Base-by-base conservation (phyloP, 2,888 invertebrate genomes). In the Cosmia pyralina region DNA sequence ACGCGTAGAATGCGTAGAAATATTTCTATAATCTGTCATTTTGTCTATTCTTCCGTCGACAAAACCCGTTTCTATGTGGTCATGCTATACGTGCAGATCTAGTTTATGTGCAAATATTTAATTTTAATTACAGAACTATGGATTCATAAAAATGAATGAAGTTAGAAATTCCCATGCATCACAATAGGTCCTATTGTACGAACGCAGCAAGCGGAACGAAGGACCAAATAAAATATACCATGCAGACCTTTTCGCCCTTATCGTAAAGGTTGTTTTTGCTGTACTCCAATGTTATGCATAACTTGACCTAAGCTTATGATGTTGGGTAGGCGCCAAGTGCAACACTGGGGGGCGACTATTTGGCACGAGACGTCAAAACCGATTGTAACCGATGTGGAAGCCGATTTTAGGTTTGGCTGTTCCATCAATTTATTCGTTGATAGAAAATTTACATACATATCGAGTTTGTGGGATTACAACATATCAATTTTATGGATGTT, bases 351-450 rank as follows among this genome's bases (percentile, higher is more conserved):
- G 83, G 89, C 85, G 88, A 88, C 88, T 87, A 90, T 91, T 93
- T 93, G 93, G 92, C 91, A 91, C 88, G 81, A 75, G 82, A 83
- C 85, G 88, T 89, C 88, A 88, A 87, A 90, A 84, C 79, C 85
- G 86, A 87, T 87, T 87, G 82, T 86, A 76, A 67, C 82, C 74
- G 75, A 81, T 78, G 82, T 75, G 79, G 63, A 84, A 77, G 79
- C 72, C 73, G 76, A 77, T 83, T 75, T 77, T 69, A 62, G 83
- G 66, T 86, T 82, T 81, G 72, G 62, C 67, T 76, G 38, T 63
- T 58, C 78, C 64, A 70, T 72, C 66, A 69, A 84, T 81, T 84
- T 84, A 72, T 84, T 84, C 75, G 59, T 65, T 62, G 65, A 72
- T 79, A 69, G 85, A 68, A 82, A 72, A 64, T 77, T 76, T 81